phyloP scores from a whole-genome alignment of 2,113 vertebrate species.

The Podocnemis expansa region DNA sequence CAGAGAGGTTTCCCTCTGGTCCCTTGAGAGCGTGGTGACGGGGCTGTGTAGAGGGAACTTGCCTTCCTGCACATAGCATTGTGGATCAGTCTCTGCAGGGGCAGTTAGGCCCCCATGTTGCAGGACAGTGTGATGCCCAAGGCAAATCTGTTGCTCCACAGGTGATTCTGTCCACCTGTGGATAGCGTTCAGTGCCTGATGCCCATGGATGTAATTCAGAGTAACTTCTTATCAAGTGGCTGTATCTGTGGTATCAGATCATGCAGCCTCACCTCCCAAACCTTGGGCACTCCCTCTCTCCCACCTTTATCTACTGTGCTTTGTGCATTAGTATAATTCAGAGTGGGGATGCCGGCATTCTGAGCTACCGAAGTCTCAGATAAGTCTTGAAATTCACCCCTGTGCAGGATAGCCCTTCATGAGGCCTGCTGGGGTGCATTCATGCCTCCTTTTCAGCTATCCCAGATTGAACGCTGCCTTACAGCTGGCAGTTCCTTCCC shows the following conservation, averaged over 20 bases:
- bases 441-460: background rate
- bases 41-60: background rate
- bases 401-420: background rate
- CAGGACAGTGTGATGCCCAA: background rate
- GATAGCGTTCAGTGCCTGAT: background rate
- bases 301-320: background rate
- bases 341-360: background rate
- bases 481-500: background rate
- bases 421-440: background rate
- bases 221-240: background rate
- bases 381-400: background rate
- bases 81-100: background rate
- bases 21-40: background rate
- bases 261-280: accelerated
- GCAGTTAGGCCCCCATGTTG: background rate
- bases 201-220: background rate
- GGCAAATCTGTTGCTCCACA: background rate
- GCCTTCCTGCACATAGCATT: background rate
- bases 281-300: background rate
- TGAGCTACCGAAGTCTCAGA: background rate
- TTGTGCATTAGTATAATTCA: background rate
- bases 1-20: background rate
- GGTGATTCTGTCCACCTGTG: background rate
- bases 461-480: background rate
- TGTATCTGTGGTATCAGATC: background rate